Percentiles rank a stretch among this genome's conserved stretches.
These are phyloP conservation scores for Sinodicranocentrus sp. DNA, from an alignment of 2,888 invertebrate genomes.

Conservation along the genomic window DNA sequence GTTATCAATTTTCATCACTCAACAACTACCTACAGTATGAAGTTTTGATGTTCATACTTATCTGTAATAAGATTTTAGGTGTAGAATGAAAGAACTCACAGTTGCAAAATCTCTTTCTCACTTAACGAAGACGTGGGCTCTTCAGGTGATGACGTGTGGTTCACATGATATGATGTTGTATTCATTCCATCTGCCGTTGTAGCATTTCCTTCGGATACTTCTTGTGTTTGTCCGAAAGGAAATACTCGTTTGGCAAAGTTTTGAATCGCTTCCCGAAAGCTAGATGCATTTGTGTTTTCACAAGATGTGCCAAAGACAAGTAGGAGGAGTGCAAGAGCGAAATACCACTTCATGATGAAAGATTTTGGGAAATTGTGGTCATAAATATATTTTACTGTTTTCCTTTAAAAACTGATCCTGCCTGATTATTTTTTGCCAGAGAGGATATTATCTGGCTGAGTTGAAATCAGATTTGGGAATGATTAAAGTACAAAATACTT, in stretches of 20 bases:
- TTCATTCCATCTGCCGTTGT: neutral
- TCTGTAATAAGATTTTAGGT: too few relatives aligned
- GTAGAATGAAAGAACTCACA: too few relatives aligned
- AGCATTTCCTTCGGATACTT: neutral
- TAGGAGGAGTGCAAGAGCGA: neutral
- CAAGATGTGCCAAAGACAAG: neutral
- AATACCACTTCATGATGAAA: neutral
- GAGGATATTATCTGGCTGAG: too few relatives aligned
- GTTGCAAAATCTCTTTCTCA: neutral
- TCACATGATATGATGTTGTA: neutral
- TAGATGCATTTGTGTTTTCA: neutral
- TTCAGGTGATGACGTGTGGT: slow-evolving; percentile 4
- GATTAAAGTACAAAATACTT: too few relatives aligned
- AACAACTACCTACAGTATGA: too few relatives aligned
- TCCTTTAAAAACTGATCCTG: too few relatives aligned
- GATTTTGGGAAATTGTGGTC: neutral
- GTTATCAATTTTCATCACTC: too few relatives aligned
- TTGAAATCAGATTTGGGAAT: too few relatives aligned
- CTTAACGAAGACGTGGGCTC: neutral
- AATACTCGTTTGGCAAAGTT: neutral
- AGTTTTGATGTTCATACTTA: too few relatives aligned
- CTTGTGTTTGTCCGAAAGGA: neutral
- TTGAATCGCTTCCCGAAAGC: neutral
- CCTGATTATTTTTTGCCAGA: too few relatives aligned
- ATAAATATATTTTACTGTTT: too few relatives aligned